phyloP scores from a whole-genome alignment of 2,113 vertebrate genomes.

The Neodon shergylaensis region DNA sequence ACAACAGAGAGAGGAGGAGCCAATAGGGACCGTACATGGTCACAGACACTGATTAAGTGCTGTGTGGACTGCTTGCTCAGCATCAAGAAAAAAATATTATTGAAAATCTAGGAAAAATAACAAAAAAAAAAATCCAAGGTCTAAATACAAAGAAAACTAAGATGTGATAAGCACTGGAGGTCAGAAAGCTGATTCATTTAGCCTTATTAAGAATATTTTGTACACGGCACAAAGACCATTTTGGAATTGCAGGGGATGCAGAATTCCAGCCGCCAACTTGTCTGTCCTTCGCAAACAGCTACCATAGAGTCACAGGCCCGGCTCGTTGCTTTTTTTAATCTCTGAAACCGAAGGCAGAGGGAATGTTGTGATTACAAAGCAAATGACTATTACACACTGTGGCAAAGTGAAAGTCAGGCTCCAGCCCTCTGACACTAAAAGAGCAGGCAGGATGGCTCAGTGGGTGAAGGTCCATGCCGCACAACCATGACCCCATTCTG shows the following conservation, averaged over 20 bases:
- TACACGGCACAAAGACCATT: neutral
- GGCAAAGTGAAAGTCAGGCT: neutral
- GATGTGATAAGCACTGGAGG: neutral
- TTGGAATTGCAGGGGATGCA: neutral
- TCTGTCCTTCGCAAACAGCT: neutral
- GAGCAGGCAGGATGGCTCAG: neutral
- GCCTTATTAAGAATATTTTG: neutral
- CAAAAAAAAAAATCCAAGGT: neutral
- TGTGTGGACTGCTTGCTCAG: neutral
- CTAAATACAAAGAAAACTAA: conserved; percentile 25
- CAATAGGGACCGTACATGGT: neutral
- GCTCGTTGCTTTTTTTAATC: neutral
- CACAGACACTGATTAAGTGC: neutral
- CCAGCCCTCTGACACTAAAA: neutral
- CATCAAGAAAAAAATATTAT: neutral
- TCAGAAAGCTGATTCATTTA: neutral
- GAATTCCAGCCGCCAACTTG: neutral
- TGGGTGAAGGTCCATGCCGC: neutral
- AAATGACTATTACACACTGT: neutral
- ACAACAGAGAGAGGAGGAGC: neutral
- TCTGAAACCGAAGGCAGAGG: neutral
- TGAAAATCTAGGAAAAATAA: conserved; percentile 39
- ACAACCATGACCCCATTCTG: neutral
- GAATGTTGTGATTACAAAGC: neutral
- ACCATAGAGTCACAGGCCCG: neutral